Percentiles rank a stretch among this genome's conserved stretches.
Evolutionary conservation across 2,113 vertebrate genomes (phyloP).

Genomic region (Tor tambroides): DNA sequence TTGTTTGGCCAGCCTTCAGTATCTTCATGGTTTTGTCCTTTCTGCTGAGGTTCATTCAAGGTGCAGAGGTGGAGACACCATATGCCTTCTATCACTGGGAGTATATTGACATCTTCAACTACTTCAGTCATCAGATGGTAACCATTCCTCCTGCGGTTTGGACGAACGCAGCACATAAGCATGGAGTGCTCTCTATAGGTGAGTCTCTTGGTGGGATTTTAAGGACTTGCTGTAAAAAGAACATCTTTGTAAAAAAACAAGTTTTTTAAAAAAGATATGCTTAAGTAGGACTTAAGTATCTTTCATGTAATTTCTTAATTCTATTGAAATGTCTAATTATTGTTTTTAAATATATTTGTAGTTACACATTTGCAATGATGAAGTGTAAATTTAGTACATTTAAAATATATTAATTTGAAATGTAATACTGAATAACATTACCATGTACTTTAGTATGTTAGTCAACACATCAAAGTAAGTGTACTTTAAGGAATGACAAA

Average conservation of each 20-base stretch:
- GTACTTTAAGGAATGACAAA: not conserved
- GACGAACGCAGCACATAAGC: slow-evolving; percentile 90
- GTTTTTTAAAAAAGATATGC: too few relatives aligned
- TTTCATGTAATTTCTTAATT: not conserved
- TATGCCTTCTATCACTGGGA: slow-evolving; percentile 97
- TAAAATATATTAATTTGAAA: not conserved
- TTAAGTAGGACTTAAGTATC: too few relatives aligned
- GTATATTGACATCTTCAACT: slow-evolving; percentile 91
- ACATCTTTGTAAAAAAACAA: not conserved
- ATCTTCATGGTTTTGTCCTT: not conserved
- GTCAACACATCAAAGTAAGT: not conserved
- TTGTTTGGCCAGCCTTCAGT: not conserved
- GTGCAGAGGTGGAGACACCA: slow-evolving; percentile 71
- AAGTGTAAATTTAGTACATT: not conserved
- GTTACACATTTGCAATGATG: too few relatives aligned
- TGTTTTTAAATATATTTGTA: too few relatives aligned
- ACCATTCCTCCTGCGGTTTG: slow-evolving; percentile 91
- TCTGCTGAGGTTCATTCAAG: slow-evolving; percentile 88
- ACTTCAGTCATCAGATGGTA: slow-evolving; percentile 90
- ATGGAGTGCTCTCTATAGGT: slow-evolving; percentile 88
- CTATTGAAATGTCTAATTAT: too few relatives aligned
- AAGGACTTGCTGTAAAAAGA: not conserved
- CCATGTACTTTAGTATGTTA: too few relatives aligned
- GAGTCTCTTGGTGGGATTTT: slow-evolving; percentile 54
- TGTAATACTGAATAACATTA: too few relatives aligned